Base-by-base conservation (phyloP, 2,113 vertebrate species). In the Romanogobio albipinnatus region DNA sequence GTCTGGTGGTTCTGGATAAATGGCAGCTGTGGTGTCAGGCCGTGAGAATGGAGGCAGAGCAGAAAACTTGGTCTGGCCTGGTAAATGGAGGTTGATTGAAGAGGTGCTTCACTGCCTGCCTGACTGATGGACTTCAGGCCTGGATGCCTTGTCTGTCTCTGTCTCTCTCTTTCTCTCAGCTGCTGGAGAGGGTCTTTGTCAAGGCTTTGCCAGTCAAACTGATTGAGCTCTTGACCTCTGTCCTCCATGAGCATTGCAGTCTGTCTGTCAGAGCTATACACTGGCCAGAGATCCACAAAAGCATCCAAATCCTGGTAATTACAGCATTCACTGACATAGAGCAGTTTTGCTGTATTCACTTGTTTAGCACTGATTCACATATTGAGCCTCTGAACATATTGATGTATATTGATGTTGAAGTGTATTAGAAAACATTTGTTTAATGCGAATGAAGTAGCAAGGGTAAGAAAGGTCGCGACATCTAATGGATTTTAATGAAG, bases 61-160 rank as follows among this genome's bases (percentile, higher is more conserved):
- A 87, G 84, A 70, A 82, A 86, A 86, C 84, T 88, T 89, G 82
- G 79, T 84, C 90, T 85, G 88, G 81, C 62, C 81, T 86, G 85
- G 85, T 86, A 89, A 88, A 88, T 88, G 82, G 82, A 83, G 86
- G 80, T 83, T 88, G 87, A 88, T 88, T 88, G 87, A 88, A 83
- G 87, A 86, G 83, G 82, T 88, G 87, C 87, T 86, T 88, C 84
- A 86, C 61, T 88, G 87, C 87, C 85, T 90, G 89, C 81, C 87
- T 90, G 89, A 91, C 87, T 89, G 90, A 92, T 89, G 84, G 87
- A 82, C 91, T 90, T 86, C 88, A 83, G 89, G 82, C 84, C 90
- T 77, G 73, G 66, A 76, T 58, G 88, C 83, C 88, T 33, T 78
- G 76, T 82, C 36, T 24, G 6, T 86, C 39, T 77, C n/a, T n/a